These are phyloP conservation scores for Odocoileus hemionus DNA, from an alignment of 2,113 vertebrate genomes.

Conservation along the genomic window DNA sequence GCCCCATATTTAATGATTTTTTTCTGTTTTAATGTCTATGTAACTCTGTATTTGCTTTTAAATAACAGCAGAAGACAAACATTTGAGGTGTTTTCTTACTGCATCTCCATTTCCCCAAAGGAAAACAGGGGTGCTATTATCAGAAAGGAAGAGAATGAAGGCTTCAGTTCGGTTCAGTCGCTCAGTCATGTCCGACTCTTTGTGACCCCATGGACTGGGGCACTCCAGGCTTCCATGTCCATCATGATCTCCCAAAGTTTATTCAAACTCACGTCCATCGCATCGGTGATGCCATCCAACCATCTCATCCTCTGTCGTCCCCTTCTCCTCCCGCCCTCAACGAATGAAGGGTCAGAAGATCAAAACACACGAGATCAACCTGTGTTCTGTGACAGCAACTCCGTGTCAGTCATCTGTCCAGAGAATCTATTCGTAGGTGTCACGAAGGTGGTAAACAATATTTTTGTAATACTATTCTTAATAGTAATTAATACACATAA, in stretches of 20 bases:
- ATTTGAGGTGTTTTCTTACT: not conserved
- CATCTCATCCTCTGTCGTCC: not conserved
- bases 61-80: not conserved
- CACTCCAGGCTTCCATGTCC: no score
- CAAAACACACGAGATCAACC: not conserved
- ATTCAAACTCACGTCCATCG: not conserved
- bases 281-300: not conserved
- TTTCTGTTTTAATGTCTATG: not conserved
- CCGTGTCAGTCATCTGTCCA: accelerated
- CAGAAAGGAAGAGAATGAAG: not conserved
- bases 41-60: not conserved
- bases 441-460: not conserved
- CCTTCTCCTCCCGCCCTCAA: not conserved
- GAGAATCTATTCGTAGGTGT: not conserved
- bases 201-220: not conserved
- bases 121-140: not conserved
- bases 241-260: not conserved
- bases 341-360: not conserved
- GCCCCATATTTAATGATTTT: not conserved
- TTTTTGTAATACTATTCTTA: not conserved
- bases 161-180: not conserved
- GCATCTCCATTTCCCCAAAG: not conserved
- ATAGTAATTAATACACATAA: not conserved
- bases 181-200: not conserved
- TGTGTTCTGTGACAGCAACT: not conserved